Evolutionary conservation across 2,797 vertebrate species (phyloP), one percentile per base, ranked within the genome.

Genomic region (Leptatherina wallacei): DNA sequence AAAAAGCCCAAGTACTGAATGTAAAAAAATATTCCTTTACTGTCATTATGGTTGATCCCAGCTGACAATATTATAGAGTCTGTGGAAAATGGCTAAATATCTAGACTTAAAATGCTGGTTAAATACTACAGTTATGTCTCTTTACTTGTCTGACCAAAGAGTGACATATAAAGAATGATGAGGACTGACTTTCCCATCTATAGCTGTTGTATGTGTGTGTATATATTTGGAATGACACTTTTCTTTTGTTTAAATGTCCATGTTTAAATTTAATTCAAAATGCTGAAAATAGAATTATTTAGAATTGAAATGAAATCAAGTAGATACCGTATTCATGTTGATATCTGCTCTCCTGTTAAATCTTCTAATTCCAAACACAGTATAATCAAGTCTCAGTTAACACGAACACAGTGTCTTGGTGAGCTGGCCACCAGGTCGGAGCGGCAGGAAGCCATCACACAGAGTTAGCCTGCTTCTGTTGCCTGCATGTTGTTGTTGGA

Each of bases 381-480:
- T 35, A 68, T 71, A 65, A 69, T 74, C 8, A 11, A 60, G 74
- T 73, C 73, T 79, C 62, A 68, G 63, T 79, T 83, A 85, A 88
- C 77, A 78, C 32, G 42, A 86, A 81, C 76, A 76, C 77, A 68
- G 60, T 71, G 77, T 85, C 82, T 83, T 67, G 64, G 75, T 75
- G 77, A 65, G 82, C 73, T 75, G 88, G 86, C 83, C 75, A 88
- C 85, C 77, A 79, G 83, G 75, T 82, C 79, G 56, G 64, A 93
- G 32, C 92, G 49, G 86, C 91, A 88, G 92, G 95, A 94, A 65
- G 95, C 94, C 93, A 92, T 95, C 95, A 94, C 81, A 91, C 84
- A 83, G 85, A 73, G 91, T 95, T 95, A 95, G 78, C 58, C 80
- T 64, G 78, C 57, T 55, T 57, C 20, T 70, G 59, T 70, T 60